These are phyloP conservation scores for Zaprionus kolodkinae DNA, from an alignment of 1,140 invertebrate species.

Conservation along the genomic window DNA sequence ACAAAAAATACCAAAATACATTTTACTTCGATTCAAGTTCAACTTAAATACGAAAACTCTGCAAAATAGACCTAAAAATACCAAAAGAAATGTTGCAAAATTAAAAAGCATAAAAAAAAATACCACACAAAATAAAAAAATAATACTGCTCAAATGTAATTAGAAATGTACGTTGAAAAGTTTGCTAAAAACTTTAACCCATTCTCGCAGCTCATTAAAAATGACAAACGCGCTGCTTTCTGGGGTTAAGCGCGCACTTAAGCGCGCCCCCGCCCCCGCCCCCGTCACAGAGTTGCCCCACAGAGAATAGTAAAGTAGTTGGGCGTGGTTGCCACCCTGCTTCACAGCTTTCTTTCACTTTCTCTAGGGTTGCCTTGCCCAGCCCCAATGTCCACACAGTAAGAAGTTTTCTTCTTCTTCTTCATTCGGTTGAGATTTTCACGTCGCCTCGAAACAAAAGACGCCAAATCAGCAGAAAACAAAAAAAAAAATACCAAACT, in stretches of 20 bases:
- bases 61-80: not conserved
- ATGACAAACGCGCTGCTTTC: slow-evolving; percentile 4
- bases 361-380: not conserved
- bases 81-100: not conserved
- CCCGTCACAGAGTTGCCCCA: slow-evolving; percentile 9
- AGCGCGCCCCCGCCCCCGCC: not conserved
- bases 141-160: slow-evolving; percentile 1
- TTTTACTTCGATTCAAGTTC: too few species aligned
- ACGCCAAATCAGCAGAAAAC: slow-evolving; percentile 41
- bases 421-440: not conserved
- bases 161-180: not conserved
- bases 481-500: slow-evolving; percentile 16
- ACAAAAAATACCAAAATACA: too few species aligned
- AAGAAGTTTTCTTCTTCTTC: not conserved
- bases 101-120: not conserved
- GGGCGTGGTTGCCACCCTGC: not conserved
- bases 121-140: not conserved
- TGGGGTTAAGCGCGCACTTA: slow-evolving; percentile 5
- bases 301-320: slow-evolving; percentile 2
- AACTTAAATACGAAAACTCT: too few species aligned
- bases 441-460: slow-evolving; percentile 20
- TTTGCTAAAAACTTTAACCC: slow-evolving; percentile 3
- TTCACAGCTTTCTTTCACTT: not conserved
- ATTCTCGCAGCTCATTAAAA: slow-evolving; percentile 3
- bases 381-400: not conserved